Conservation (phyloP, 2,888 invertebrate species). For the Orthosia cruda region DNA sequence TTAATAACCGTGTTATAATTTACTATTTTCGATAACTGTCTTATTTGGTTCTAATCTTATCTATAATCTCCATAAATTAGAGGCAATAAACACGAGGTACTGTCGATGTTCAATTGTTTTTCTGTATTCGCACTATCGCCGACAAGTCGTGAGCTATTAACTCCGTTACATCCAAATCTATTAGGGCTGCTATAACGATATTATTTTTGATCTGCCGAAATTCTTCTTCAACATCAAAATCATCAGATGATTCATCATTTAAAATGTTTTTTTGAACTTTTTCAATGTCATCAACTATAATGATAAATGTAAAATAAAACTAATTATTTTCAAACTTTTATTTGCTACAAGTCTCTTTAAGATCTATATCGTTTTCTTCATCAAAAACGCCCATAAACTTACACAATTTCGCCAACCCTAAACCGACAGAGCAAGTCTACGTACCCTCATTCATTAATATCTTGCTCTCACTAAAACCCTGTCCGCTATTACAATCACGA, state of each 20-base stretch:
- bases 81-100: conserved; percentile 82
- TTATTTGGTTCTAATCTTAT: conserved; percentile 64
- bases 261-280: not conserved
- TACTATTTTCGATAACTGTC: conserved; percentile 64
- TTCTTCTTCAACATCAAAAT: not conserved
- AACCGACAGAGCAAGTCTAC: conserved; percentile 78
- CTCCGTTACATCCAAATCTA: conserved; percentile 65
- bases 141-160: conserved; percentile 89
- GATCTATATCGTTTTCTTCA: not conserved
- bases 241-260: not conserved
- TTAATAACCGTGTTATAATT: conserved; percentile 64
- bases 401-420: conserved; percentile 62
- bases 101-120: conserved; percentile 78
- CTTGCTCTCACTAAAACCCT: conserved; percentile 81
- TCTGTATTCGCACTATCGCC: conserved; percentile 78
- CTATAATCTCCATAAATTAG: conserved; percentile 83
- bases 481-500: conserved; percentile 86
- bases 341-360: not conserved
- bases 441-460: conserved; percentile 86
- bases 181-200: conserved; percentile 61
- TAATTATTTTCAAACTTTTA: not conserved
- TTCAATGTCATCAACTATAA: not conserved
- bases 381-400: not conserved
- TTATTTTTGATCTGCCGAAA: not conserved
- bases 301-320: not conserved